Conservation (phyloP, 2,888 invertebrate genomes). For the Tetramorium bicarinatum region DNA sequence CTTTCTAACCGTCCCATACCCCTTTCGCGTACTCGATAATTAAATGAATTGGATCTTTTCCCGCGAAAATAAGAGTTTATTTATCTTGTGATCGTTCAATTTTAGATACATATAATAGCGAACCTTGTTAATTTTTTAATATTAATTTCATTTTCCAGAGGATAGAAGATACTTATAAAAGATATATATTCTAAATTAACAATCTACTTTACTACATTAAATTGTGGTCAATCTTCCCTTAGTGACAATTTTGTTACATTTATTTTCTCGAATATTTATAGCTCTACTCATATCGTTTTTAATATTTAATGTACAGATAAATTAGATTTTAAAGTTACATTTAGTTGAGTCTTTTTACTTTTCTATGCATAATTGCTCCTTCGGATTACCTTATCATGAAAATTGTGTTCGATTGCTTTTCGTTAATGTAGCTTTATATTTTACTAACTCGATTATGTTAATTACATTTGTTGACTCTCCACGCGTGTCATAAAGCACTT, state of each 20-base stretch:
- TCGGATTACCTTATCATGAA: not conserved
- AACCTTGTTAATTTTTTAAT: conserved; percentile 13
- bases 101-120: not conserved
- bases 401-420: conserved; percentile 20
- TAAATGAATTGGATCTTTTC: conserved; percentile 16
- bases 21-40: conserved; percentile 12
- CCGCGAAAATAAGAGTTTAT: conserved; percentile 12
- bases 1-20: conserved; percentile 33
- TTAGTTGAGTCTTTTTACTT: not conserved
- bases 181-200: not conserved
- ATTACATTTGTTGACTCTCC: conserved; percentile 25
- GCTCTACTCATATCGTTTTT: not conserved
- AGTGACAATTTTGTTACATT: not conserved
- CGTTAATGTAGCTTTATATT: conserved; percentile 36
- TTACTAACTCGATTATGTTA: conserved; percentile 27
- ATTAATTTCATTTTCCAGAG: not conserved
- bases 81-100: not conserved
- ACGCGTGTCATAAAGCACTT: conserved; percentile 38
- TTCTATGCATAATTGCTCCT: not conserved
- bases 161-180: not conserved
- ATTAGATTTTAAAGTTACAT: not conserved
- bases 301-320: not conserved
- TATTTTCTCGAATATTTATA: not conserved
- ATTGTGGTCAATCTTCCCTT: not conserved
- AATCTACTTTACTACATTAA: not conserved